Percentiles rank a stretch among this genome's conserved stretches.
These are phyloP conservation scores for Sminthurides aquaticus DNA, from an alignment of 2,888 invertebrate species.

Conservation along the genomic window DNA sequence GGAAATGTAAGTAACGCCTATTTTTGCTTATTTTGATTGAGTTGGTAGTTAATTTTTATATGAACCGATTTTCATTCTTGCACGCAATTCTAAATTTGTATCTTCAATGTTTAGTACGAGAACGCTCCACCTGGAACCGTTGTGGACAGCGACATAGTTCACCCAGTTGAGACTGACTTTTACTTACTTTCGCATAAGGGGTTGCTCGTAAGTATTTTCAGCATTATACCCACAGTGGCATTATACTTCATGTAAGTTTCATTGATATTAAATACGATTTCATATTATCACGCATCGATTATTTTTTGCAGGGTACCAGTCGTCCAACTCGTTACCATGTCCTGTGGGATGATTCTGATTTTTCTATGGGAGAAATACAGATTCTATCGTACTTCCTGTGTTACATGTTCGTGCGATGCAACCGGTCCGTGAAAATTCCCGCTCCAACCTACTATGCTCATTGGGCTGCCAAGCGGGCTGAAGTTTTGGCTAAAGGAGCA, in stretches of 20 bases:
- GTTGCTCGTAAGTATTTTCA: conserved; percentile 18
- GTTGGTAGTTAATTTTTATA: not conserved
- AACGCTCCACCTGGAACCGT: conserved; percentile 53
- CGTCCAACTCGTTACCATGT: conserved; percentile 59
- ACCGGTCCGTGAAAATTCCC: conserved; percentile 50
- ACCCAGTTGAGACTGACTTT: conserved; percentile 51
- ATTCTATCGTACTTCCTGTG: conserved; percentile 73
- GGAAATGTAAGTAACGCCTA: conserved; percentile 44
- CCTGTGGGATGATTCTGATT: conserved; percentile 67
- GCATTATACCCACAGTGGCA: not conserved
- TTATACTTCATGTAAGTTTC: not conserved
- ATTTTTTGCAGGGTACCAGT: conserved; percentile 48
- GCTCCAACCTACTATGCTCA: conserved; percentile 30
- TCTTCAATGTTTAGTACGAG: conserved; percentile 31
- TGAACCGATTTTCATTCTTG: too few species aligned
- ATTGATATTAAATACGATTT: not conserved
- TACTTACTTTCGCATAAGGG: conserved; percentile 48
- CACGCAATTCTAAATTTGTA: not conserved
- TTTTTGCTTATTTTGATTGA: not conserved
- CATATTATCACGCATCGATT: too few species aligned
- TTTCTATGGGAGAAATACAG: conserved; percentile 68
- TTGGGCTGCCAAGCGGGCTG: conserved; percentile 25
- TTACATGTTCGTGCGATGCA: conserved; percentile 77
- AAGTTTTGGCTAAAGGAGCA: conserved; percentile 22
- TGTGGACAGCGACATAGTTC: conserved; percentile 50